Conservation (phyloP, 2,113 vertebrate genomes). For the Telmatochromis sp. region DNA sequence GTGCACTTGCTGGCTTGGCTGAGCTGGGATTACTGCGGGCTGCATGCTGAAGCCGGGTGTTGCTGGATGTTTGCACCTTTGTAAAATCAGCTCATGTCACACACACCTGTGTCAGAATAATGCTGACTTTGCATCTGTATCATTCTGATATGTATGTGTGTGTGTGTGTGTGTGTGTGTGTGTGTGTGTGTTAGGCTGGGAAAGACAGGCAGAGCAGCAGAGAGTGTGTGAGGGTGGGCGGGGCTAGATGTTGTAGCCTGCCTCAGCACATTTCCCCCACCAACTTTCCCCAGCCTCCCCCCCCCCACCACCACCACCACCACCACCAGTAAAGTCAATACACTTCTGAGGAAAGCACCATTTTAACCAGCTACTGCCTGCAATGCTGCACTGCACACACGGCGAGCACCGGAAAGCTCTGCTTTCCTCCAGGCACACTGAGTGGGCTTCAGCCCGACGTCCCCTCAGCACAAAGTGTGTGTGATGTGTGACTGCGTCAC, state of each 20-base stretch:
- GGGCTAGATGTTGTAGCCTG: conserved; percentile 53
- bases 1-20: no score
- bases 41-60: no score
- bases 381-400: conserved; percentile 2
- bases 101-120: no score
- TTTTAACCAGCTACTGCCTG: conserved; percentile 34
- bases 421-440: neutral
- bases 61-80: no score
- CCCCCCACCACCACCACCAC: neutral
- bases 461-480: neutral
- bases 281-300: neutral
- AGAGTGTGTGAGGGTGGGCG: neutral
- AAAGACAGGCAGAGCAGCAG: neutral
- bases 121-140: no score
- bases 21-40: no score
- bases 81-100: no score
- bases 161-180: conserved; percentile 16
- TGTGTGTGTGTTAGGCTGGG: neutral
- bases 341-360: conserved; percentile 33
- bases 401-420: neutral
- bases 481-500: neutral
- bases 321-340: conserved; percentile 43
- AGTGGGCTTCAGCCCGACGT: neutral
- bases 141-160: neutral
- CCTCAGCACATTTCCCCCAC: conserved; percentile 63